These are phyloP conservation scores for Oxyscelio sp. DNA, from an alignment of 2,888 invertebrate species.

Conservation along the genomic window DNA sequence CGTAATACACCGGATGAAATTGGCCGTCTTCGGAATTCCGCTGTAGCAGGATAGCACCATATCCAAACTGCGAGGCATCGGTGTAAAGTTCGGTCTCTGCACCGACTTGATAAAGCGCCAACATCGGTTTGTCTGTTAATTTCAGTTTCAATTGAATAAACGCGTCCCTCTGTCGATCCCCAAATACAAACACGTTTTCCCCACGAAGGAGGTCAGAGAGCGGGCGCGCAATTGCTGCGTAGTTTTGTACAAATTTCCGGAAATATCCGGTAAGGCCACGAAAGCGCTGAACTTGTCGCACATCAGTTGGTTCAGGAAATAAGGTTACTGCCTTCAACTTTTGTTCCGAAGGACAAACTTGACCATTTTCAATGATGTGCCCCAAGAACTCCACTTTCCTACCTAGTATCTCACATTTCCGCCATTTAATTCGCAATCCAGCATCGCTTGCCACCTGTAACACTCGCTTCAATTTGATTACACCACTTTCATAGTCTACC, in stretches of 20 bases:
- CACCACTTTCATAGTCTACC: constrained; percentile 33
- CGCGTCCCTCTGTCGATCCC: background rate
- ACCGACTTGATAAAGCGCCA: constrained; percentile 4
- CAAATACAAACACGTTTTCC: too few relatives aligned
- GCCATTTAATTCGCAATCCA: constrained; percentile 73
- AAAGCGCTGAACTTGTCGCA: constrained; percentile 24
- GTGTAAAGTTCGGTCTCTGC: constrained; percentile 11
- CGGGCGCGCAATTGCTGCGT: constrained; percentile 2
- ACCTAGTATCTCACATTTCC: constrained; percentile 72
- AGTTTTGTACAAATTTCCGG: constrained; percentile 9
- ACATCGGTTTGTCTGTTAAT: constrained; percentile 9
- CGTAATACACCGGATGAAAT: background rate
- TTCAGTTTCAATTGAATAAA: constrained; percentile 8
- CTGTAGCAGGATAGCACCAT: constrained; percentile 19
- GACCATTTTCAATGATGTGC: constrained; percentile 58
- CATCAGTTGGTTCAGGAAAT: constrained; percentile 20
- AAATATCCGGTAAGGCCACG: constrained; percentile 35
- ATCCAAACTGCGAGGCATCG: background rate
- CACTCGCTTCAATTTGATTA: constrained; percentile 58
- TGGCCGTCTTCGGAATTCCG: constrained; percentile 1
- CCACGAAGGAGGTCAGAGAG: constrained; percentile 9
- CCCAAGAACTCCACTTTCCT: constrained; percentile 72
- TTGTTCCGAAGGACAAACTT: constrained; percentile 61
- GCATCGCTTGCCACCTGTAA: constrained; percentile 61
- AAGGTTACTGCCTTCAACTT: constrained; percentile 66